Evolutionary conservation across 1,140 invertebrate species (phyloP), one percentile per base, ranked within the genome.

Genomic region (Scaptomyza pallida): DNA sequence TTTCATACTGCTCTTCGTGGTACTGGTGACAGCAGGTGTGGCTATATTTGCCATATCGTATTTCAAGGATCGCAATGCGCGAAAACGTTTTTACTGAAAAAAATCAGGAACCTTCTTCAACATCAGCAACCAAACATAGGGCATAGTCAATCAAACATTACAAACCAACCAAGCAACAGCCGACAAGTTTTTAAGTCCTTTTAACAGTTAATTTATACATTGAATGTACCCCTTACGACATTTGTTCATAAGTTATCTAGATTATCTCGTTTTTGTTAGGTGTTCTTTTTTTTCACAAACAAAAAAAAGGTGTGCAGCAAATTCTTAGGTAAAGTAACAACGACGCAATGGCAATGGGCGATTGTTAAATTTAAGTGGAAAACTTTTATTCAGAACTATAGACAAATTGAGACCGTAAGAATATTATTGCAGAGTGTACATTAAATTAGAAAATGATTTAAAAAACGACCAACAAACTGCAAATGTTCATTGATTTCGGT

Each of bases 21-120:
- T 97, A 3, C 92, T 98, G 8, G 94, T 94, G 0, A 82, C 98
- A 0, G 95, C 97, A 48, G 95, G 95, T 0, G 94, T 95, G 74
- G 95, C 96, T 2, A 95, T 98, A 5, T 94, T 98, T 50, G 97
- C 95, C 35, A 96, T 98, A 57, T 96, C 98, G 93, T 95, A 97
- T 83, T 98, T 98, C 90, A 96, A 98, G 89, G 98, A 98, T 89
- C 96, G 98, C 89, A 95, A 97, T 72, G 95, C 95, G 73, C 94
- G 96, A 88, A 99, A 98, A 92, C 93, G 97, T 78, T 96, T 99
- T 81, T 99, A 99, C 90, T 99, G 51, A 68, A 48, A 56, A 30
- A 21, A 33, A 43, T 19, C 30, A 44, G 35, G 33, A 30, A 33
- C n/a, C n/a, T n/a, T n/a, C 13, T 30, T 15, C 56, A 48, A 67